These are phyloP conservation scores for Aphaenogaster ashmeadi DNA, from an alignment of 1,140 invertebrate species.

Conservation along the genomic window DNA sequence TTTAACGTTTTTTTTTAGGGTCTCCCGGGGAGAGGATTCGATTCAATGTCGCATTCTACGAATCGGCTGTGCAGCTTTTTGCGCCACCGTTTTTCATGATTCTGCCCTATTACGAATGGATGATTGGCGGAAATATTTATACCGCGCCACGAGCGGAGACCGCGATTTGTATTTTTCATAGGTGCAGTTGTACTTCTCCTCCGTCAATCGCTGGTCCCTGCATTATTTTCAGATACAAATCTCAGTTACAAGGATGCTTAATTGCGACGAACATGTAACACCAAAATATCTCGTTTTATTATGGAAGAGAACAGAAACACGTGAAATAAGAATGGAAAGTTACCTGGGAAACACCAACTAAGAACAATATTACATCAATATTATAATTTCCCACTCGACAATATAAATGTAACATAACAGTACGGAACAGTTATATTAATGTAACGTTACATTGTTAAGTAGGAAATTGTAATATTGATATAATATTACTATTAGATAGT, in stretches of 20 bases:
- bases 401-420: too few species aligned
- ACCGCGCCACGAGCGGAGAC: background rate
- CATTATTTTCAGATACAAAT: background rate
- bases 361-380: too few species aligned
- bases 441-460: too few species aligned
- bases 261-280: background rate
- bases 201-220: background rate
- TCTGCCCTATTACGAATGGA: background rate
- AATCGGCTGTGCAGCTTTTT: background rate
- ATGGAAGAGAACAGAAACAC: background rate
- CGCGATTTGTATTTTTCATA: background rate
- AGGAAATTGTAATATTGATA: too few species aligned
- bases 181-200: background rate
- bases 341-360: too few species aligned
- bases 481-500: too few species aligned
- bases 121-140: constrained; percentile 1
- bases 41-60: constrained; percentile 15
- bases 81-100: background rate
- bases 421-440: too few species aligned
- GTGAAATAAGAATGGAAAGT: background rate
- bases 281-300: background rate
- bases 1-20: background rate
- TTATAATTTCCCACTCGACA: too few species aligned
- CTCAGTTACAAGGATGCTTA: background rate
- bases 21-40: background rate